Conservation (phyloP, 2,888 invertebrate genomes). For the Timema cristinae region DNA sequence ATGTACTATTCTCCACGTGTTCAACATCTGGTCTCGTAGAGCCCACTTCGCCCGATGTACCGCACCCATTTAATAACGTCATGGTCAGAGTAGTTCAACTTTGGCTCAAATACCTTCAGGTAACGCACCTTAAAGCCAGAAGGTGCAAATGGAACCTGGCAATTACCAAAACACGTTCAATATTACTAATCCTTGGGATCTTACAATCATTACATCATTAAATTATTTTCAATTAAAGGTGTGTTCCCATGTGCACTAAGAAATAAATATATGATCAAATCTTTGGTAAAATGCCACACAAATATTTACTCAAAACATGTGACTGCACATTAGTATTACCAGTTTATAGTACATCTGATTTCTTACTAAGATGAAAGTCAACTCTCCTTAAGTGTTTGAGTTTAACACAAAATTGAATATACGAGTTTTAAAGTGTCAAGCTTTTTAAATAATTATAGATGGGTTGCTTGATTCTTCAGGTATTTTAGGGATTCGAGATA, state of each 20-base stretch:
- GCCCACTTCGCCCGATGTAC: constrained; percentile 97
- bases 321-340: too few species aligned
- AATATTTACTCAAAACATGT: too few species aligned
- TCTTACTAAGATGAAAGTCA: too few species aligned
- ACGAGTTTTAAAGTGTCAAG: too few species aligned
- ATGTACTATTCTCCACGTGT: constrained; percentile 18
- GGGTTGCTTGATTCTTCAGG: too few species aligned
- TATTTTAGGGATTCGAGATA: too few species aligned
- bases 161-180: constrained; percentile 21
- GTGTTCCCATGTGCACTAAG: neutral
- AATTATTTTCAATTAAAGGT: neutral
- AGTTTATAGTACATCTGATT: too few species aligned
- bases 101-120: constrained; percentile 98
- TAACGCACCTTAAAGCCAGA: constrained; percentile 99
- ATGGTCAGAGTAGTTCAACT: constrained; percentile 99
- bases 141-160: constrained; percentile 94
- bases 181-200: too few species aligned
- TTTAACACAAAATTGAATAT: too few species aligned
- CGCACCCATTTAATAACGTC: constrained; percentile 99
- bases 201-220: too few species aligned
- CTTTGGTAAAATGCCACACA: neutral
- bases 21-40: constrained; percentile 98
- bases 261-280: constrained; percentile 6
- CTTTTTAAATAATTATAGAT: too few species aligned
- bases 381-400: too few species aligned